These are phyloP conservation scores for Philopedon plagiatum DNA, from an alignment of 2,888 invertebrate species.

Conservation along the genomic window DNA sequence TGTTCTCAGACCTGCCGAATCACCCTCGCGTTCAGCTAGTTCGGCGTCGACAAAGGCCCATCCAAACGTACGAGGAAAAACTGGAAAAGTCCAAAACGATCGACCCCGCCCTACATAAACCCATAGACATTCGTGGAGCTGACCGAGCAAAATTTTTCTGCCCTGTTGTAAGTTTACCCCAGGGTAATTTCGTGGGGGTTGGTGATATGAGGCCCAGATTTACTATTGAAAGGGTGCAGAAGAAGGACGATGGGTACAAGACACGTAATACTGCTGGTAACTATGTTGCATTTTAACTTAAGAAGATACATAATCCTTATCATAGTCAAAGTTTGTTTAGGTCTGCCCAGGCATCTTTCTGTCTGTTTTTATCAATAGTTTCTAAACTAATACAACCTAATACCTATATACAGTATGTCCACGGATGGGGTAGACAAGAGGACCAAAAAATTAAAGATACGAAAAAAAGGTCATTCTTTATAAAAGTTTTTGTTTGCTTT, in stretches of 20 bases:
- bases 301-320: too few relatives aligned
- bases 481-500: too few relatives aligned
- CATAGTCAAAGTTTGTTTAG: too few relatives aligned
- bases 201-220: slow-evolving; percentile 55
- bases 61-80: slow-evolving; percentile 53
- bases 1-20: slow-evolving; percentile 74
- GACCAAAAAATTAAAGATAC: too few relatives aligned
- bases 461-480: too few relatives aligned
- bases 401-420: too few relatives aligned
- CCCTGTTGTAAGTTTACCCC: slow-evolving; percentile 55
- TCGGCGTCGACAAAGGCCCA: slow-evolving; percentile 60
- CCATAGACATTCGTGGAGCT: slow-evolving; percentile 57
- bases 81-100: slow-evolving; percentile 54
- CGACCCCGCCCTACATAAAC: slow-evolving; percentile 45
- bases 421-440: too few relatives aligned
- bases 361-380: too few relatives aligned
- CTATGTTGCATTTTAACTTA: too few relatives aligned
- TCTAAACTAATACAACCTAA: too few relatives aligned
- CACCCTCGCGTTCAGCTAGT: slow-evolving; percentile 70
- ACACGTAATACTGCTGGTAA: not conserved
- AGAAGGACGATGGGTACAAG: slow-evolving; percentile 49
- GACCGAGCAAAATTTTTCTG: slow-evolving; percentile 60
- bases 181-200: slow-evolving; percentile 50
- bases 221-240: slow-evolving; percentile 54
- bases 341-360: too few relatives aligned